Evolutionary conservation across 2,888 invertebrate species (phyloP).

Genomic region (Rhorus exstirpatorius): DNA sequence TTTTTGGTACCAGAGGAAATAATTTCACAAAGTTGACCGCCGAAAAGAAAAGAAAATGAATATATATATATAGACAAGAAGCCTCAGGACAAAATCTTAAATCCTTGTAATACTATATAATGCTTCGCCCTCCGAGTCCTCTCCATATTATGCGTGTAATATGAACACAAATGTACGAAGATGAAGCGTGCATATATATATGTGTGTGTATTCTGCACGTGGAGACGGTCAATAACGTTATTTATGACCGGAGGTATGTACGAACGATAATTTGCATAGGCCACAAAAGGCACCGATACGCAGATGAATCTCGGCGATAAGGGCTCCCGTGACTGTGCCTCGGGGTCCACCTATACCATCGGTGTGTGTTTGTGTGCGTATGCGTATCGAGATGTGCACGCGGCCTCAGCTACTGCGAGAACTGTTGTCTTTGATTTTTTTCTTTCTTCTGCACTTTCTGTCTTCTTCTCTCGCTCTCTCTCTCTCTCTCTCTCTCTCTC

Average conservation of each 20-base stretch:
- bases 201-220: slow-evolving; percentile 62
- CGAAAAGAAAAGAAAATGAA: slow-evolving; percentile 40
- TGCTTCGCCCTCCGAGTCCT: slow-evolving; percentile 58
- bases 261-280: slow-evolving; percentile 82
- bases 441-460: too few relatives aligned
- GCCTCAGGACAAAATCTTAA: slow-evolving; percentile 58
- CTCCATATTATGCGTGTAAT: slow-evolving; percentile 65
- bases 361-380: slow-evolving; percentile 4
- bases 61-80: slow-evolving; percentile 46
- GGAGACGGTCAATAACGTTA: slow-evolving; percentile 80
- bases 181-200: slow-evolving; percentile 42
- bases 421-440: slow-evolving; percentile 39
- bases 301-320: slow-evolving; percentile 81
- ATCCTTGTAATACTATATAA: slow-evolving; percentile 65
- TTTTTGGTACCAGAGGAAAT: neutral
- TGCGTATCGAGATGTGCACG: slow-evolving; percentile 20
- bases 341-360: slow-evolving; percentile 40
- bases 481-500: slow-evolving; percentile 24
- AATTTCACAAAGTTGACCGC: neutral
- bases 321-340: slow-evolving; percentile 71
- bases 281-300: slow-evolving; percentile 82
- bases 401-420: slow-evolving; percentile 49
- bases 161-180: slow-evolving; percentile 60
- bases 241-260: slow-evolving; percentile 77
- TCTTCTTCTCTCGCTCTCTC: too few relatives aligned